Base-by-base conservation (phyloP, 1,140 invertebrate genomes). In the Scaptomyza montana region DNA sequence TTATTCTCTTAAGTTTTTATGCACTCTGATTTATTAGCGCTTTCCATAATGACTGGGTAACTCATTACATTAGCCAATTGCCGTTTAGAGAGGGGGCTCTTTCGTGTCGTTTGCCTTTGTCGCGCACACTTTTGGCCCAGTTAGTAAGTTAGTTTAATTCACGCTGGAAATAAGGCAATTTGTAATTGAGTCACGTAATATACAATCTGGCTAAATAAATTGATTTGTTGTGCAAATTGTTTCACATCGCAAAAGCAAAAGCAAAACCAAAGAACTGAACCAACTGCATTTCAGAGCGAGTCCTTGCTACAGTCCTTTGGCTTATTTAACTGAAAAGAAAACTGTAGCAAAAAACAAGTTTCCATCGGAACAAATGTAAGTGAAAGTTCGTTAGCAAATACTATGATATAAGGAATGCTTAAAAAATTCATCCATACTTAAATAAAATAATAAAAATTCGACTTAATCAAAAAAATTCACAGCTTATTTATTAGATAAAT, bases 181-280 rank as follows among this genome's bases (percentile, higher is more conserved):
- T 78, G 82, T 56, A 86, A 72, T 80, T 75, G 64, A 87, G 78
- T 86, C 81, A 86, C 81, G 81, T 86, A 81, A 69, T 76, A 68
- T 81, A 78, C 80, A 87, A 87, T 86, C 82, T 86, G 63, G 82
- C 56, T 6, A 87, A 87, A 87, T 78, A 78, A 75, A 81, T 87
- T 87, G 75, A 87, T 81, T 86, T 86, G 67, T 76, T 86, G 82
- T 78, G 78, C 75, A 80, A 80, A 59, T 30, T 56, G 33, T 41
- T 50, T 75, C 57, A 62, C 67, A 50, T 16, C 43, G 5, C 45
- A 49, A 53, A 47, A 3, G 28, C 66, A 43, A 25, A 45, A 53
- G 53, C 6, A 50, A 16, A 43, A 43, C 56, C 33, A 71, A 33
- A 33, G 30, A 33, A 74, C n/a, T n/a, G n/a, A n/a, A n/a, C n/a